Percentiles rank a stretch among this genome's conserved stretches.
Evolutionary conservation across 2,797 vertebrate genomes (phyloP).

Genomic region (Orestias chungarensis): DNA sequence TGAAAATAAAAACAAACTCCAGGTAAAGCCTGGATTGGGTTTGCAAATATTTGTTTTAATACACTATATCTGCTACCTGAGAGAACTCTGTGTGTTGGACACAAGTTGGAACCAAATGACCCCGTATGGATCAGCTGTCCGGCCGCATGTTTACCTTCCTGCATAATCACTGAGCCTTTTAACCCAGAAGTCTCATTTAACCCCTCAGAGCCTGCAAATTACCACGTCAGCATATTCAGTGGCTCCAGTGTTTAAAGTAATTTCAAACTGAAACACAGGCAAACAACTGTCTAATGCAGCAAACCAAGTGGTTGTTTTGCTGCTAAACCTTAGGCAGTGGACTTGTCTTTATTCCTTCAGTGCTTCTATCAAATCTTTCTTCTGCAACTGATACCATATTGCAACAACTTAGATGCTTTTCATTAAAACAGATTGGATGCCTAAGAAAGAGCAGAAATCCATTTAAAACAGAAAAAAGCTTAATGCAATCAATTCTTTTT

Average conservation of each 20-base stretch:
- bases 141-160: constrained; percentile 23
- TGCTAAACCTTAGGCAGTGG: background rate
- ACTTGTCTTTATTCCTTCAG: background rate
- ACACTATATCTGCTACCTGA: constrained; percentile 2
- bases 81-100: constrained; percentile 7
- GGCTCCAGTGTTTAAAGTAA: background rate
- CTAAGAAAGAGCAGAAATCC: background rate
- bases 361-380: background rate
- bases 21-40: background rate
- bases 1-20: background rate
- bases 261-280: constrained; percentile 11
- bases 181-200: constrained; percentile 30
- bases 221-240: constrained; percentile 19
- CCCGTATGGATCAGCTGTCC: constrained; percentile 18
- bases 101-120: constrained; percentile 7
- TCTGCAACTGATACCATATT: background rate
- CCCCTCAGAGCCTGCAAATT: constrained; percentile 12
- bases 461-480: background rate
- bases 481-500: background rate
- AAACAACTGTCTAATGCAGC: background rate
- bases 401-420: background rate
- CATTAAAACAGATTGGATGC: background rate
- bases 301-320: background rate
- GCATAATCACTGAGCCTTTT: constrained; percentile 13
- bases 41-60: background rate